phyloP scores from a whole-genome alignment of 2,888 invertebrate genomes.

The Acrocyrtus sp. region DNA sequence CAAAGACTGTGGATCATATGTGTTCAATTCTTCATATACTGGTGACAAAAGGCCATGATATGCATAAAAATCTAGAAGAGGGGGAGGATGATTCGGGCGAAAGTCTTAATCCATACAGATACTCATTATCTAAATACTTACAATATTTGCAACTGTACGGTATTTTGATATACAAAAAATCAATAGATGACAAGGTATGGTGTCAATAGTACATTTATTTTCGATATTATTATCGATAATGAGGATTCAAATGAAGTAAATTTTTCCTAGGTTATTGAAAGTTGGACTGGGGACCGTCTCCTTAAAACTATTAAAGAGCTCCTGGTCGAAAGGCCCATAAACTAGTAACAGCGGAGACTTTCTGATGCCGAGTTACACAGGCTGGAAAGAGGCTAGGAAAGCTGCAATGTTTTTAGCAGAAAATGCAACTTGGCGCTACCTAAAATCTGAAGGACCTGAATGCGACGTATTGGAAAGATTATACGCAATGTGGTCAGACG shows the following conservation, averaged over 20 bases:
- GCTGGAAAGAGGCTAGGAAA: slow-evolving; percentile 32
- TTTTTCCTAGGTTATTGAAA: too few species aligned
- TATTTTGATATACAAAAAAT: slow-evolving; percentile 9
- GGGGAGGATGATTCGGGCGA: not conserved
- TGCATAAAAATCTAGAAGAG: too few species aligned
- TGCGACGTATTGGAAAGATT: not conserved
- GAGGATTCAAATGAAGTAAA: too few species aligned
- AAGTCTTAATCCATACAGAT: slow-evolving; percentile 28
- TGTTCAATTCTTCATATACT: slow-evolving; percentile 23
- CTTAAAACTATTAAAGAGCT: too few species aligned
- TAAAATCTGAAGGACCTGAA: slow-evolving; percentile 7
- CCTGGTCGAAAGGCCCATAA: too few species aligned
- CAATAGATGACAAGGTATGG: slow-evolving; percentile 13
- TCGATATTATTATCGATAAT: too few species aligned
- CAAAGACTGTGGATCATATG: slow-evolving; percentile 3
- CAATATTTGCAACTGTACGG: slow-evolving; percentile 38
- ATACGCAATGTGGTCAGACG: slow-evolving; percentile 10
- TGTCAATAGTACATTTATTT: too few species aligned
- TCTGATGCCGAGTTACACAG: too few species aligned
- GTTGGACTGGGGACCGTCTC: too few species aligned
- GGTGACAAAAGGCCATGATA: slow-evolving; percentile 26
- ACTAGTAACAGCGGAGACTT: too few species aligned
- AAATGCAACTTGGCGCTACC: slow-evolving; percentile 23
- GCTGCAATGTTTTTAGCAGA: slow-evolving; percentile 13
- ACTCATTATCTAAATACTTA: slow-evolving; percentile 22